These are phyloP conservation scores for Amazona finschi DNA, from an alignment of 2,797 vertebrate species.

Conservation along the genomic window DNA sequence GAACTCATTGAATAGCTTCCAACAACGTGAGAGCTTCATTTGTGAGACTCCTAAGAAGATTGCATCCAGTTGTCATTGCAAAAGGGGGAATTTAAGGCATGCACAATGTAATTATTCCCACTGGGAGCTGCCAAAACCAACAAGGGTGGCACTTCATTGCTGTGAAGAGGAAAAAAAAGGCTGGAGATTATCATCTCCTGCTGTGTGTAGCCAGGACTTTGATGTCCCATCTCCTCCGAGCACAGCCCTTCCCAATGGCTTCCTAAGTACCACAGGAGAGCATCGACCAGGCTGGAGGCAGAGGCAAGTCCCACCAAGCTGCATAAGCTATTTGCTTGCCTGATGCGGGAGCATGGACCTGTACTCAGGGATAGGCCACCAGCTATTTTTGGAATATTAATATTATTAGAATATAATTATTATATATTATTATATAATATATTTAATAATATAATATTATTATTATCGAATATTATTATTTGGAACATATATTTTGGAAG, in stretches of 20 bases:
- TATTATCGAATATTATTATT: neutral
- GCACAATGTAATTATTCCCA: slow-evolving; percentile 36
- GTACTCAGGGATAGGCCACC: neutral
- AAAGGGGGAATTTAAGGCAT: slow-evolving; percentile 46
- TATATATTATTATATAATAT: neutral
- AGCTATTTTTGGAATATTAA: neutral
- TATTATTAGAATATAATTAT: neutral
- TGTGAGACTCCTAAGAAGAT: slow-evolving; percentile 32
- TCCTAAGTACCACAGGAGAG: neutral
- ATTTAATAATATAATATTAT: neutral
- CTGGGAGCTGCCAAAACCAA: slow-evolving; percentile 7
- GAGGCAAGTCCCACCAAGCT: neutral
- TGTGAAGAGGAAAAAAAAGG: neutral
- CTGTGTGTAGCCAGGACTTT: neutral
- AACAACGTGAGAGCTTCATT: slow-evolving; percentile 6
- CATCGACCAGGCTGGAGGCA: neutral
- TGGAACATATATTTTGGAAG: neutral
- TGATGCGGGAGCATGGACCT: rapidly evolving
- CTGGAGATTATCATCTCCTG: neutral
- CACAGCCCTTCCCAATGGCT: neutral
- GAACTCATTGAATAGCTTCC: slow-evolving; percentile 22
- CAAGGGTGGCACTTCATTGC: neutral
- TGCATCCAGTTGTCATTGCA: slow-evolving; percentile 54
- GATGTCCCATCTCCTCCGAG: neutral
- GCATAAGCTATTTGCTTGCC: neutral